A percentile compares a stretch with the other conserved stretches of the same genome.
Conservation (phyloP, 2,113 vertebrate species). For the Scopus umbretta region DNA sequence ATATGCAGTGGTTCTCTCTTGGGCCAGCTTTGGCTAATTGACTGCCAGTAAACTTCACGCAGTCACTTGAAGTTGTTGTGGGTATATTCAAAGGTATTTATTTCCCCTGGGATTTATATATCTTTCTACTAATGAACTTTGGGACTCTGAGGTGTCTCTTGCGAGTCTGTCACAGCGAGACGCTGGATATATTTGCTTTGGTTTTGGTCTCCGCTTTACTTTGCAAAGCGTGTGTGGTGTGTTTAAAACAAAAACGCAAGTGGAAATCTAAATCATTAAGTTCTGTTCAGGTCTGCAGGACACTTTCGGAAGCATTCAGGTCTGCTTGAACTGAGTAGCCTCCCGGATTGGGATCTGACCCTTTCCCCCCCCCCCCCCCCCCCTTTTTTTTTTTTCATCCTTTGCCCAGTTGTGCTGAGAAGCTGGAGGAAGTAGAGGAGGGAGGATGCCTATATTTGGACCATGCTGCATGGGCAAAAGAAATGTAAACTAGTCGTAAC, state of each 20-base stretch:
- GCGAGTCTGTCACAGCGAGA: background rate
- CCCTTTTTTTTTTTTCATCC: no score
- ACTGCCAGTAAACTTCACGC: background rate
- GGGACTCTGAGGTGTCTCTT: background rate
- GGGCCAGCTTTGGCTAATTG: background rate
- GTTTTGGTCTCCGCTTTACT: background rate
- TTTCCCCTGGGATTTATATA: background rate
- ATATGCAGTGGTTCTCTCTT: background rate
- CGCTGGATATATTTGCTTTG: background rate
- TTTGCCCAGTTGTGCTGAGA: background rate
- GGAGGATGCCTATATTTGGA: background rate
- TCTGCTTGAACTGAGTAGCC: fast-evolving
- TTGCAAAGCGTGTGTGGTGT: fast-evolving
- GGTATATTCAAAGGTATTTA: background rate
- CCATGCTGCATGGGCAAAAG: background rate
- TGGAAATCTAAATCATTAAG: fast-evolving
- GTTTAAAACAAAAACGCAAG: background rate
- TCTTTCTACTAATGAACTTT: background rate
- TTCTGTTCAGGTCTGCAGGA: background rate
- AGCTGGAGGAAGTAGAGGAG: background rate
- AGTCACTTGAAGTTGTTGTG: background rate
- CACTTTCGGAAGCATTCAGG: background rate
- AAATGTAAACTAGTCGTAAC: background rate
- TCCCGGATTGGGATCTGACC: fast-evolving
- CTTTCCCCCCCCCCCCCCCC: no score